A percentile compares a stretch with the other conserved stretches of the same genome.
These are phyloP conservation scores for Hydractinia echinata DNA, from an alignment of 30 jellyfish, hydroid and myxozoan genomes.

Conservation along the genomic window DNA sequence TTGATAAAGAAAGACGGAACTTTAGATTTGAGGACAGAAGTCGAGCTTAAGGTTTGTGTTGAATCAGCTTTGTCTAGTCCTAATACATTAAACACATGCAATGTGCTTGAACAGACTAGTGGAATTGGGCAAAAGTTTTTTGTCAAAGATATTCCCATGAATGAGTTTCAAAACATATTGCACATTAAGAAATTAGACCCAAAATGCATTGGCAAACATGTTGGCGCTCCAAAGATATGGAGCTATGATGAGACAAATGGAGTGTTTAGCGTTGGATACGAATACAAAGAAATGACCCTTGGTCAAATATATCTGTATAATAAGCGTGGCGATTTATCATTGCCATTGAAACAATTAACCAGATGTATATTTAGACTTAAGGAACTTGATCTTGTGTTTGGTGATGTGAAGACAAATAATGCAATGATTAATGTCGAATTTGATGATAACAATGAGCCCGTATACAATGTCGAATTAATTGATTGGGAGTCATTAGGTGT, in stretches of 20 bases:
- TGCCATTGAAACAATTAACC: conserved; percentile 6
- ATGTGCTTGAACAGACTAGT: not conserved
- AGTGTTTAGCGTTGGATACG: not conserved
- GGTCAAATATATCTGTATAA: not conserved
- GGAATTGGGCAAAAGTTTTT: not conserved
- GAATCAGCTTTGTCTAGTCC: not conserved
- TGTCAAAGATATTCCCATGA: not conserved
- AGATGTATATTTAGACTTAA: not conserved
- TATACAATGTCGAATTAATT: too few relatives aligned
- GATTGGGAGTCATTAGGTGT: too few relatives aligned
- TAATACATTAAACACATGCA: not conserved
- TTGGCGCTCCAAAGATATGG: not conserved
- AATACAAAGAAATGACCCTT: not conserved
- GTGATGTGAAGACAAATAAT: too few relatives aligned
- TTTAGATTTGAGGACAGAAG: not conserved
- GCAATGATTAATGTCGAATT: too few relatives aligned
- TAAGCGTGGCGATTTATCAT: not conserved
- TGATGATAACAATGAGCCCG: too few relatives aligned
- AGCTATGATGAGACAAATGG: not conserved
- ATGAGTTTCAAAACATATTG: not conserved
- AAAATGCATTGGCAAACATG: too few relatives aligned
- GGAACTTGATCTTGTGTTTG: not conserved
- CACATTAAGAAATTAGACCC: not conserved
- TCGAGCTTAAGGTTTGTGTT: not conserved
- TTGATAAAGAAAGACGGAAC: not conserved